Evolutionary conservation across 2,888 invertebrate genomes (phyloP).

Genomic region (Crossocerus cetratus): DNA sequence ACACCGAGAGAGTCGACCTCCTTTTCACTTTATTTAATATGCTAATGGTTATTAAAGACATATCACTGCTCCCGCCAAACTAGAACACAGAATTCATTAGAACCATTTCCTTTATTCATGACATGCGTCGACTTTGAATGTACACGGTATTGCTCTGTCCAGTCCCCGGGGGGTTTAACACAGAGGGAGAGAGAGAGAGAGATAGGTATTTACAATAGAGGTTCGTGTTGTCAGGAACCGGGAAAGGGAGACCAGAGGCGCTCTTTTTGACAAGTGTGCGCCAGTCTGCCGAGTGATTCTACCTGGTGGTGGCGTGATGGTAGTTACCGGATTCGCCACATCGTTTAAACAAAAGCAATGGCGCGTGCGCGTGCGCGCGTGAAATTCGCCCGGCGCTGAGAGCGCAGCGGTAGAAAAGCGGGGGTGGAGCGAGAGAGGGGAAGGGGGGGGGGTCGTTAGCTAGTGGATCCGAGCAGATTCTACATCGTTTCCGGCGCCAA

Average conservation of each 20-base stretch:
- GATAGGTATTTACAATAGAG: no score
- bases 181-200: no score
- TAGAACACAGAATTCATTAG: slow-evolving; percentile 63
- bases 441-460: neutral
- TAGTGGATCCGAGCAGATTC: neutral
- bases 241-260: no score
- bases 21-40: slow-evolving; percentile 61
- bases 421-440: neutral
- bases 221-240: no score
- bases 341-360: slow-evolving; percentile 6
- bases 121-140: no score
- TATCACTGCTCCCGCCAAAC: slow-evolving; percentile 61
- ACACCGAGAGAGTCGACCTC: neutral
- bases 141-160: no score
- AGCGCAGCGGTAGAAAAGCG: neutral
- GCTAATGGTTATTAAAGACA: slow-evolving; percentile 66
- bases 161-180: no score
- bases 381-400: neutral
- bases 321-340: neutral
- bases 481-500: neutral
- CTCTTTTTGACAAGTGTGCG: no score
- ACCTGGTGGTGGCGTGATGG: no score
- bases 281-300: no score
- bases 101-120: slow-evolving; percentile 15
- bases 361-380: neutral